Evolutionary conservation across 2,888 invertebrate genomes (phyloP), one percentile per base, ranked within the genome.

Genomic region (Agrochola circellaris): DNA sequence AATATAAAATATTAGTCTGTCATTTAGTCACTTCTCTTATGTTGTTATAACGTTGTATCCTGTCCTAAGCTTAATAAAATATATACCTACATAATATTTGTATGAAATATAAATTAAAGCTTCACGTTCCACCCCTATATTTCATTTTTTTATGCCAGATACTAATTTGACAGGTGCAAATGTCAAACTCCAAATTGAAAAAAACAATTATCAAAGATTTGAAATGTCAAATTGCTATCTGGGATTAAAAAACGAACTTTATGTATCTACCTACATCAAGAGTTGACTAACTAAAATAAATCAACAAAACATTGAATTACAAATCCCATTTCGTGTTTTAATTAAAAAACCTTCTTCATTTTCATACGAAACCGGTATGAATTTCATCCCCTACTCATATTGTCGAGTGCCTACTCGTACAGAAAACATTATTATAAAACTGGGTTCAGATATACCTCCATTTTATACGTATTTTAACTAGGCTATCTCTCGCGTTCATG

Each of bases 281-380:
- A 62, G 30, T 15, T 20, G 11, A 15, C n/a, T n/a, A 15, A 4
- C 20, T 48, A 76, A 80, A 69, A 48, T 30, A 66, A 70, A 56
- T 65, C 23, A 34, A 56, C 45, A 67, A 66, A 83, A 48, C 51
- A 77, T n/a, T 72, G n/a, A 64, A 72, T 68, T 72, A 30, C 13
- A 68, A 62, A 68, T 83, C 68, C 15, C 38, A 72, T 67, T 83
- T 61, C 42, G 23, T 48, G 20, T 64, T 83, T 70, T 54, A 78
- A 83, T 83, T 68, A 34, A 78, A 78, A 60, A 48, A 38, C 42
- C 58, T 60, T 65, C 30, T 58, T 42, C 23, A 79, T 72, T 81
- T 80, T 54, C 64, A 67, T 58, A 30, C 23, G 13, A 51, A 30
- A 8, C 67, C 23, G 23, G 15, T 42, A n/a, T 56, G 60, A 73